Percentiles rank a stretch among this genome's conserved stretches.
Conservation (phyloP, 2,113 vertebrate genomes). For the Edolisoma coerulescens region DNA sequence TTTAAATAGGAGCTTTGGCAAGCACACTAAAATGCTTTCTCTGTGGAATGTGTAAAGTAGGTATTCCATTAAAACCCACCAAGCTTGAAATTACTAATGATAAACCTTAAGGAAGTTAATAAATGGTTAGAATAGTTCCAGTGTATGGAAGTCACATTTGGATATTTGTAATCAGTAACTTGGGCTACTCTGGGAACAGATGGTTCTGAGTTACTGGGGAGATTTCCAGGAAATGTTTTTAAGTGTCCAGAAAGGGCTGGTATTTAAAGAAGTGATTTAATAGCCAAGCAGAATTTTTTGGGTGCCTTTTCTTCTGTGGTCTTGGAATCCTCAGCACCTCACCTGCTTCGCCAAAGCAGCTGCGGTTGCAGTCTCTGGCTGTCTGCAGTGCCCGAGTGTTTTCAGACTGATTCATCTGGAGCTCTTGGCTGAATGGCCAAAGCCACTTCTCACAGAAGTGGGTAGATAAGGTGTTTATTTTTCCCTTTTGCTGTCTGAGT, state of each 20-base stretch:
- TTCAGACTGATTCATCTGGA: background rate
- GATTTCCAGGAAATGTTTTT: constrained; percentile 19
- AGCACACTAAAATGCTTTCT: background rate
- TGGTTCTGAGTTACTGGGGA: background rate
- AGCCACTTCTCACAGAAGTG: background rate
- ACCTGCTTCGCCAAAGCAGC: background rate
- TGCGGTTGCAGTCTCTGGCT: background rate
- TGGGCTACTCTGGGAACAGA: background rate
- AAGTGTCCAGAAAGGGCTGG: background rate
- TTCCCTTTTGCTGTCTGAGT: background rate
- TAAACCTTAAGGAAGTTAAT: constrained; percentile 13
- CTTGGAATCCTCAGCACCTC: background rate
- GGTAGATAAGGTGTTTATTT: background rate
- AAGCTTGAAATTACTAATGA: background rate
- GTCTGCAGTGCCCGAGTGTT: background rate
- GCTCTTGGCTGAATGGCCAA: background rate
- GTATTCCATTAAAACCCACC: background rate
- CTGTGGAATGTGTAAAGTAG: background rate
- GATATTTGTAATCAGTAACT: background rate
- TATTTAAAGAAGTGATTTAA: background rate
- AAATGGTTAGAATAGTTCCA: background rate
- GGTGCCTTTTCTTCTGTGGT: background rate
- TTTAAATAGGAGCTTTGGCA: background rate
- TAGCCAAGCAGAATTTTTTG: background rate
- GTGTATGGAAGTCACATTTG: background rate